phyloP scores from a whole-genome alignment of 2,797 vertebrate genomes.

The Sebastes iracundus region DNA sequence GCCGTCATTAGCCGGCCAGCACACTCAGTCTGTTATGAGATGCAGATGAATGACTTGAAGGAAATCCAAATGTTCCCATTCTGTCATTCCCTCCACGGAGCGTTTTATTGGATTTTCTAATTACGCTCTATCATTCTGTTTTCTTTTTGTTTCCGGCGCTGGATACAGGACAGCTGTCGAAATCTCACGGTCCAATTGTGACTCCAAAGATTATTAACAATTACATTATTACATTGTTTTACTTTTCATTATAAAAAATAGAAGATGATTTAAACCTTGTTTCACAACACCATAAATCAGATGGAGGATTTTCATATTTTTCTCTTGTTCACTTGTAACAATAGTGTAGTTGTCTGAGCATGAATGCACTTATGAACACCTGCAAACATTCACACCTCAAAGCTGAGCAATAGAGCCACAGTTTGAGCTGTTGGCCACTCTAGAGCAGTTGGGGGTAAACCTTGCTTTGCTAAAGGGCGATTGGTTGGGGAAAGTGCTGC shows the following conservation, averaged over 20 bases:
- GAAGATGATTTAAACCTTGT: background rate
- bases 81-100: slow-evolving; percentile 35
- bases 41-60: slow-evolving; percentile 74
- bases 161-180: slow-evolving; percentile 17
- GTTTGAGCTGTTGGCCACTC: background rate
- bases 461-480: too few relatives aligned
- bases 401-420: background rate
- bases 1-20: slow-evolving; percentile 71
- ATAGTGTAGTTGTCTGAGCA: background rate
- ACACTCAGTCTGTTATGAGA: slow-evolving; percentile 67
- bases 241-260: background rate
- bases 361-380: background rate
- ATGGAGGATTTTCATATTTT: background rate
- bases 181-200: background rate
- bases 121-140: slow-evolving; percentile 41
- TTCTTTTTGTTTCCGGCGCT: slow-evolving; percentile 2
- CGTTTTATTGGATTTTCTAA: slow-evolving; percentile 59
- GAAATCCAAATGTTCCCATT: slow-evolving; percentile 74
- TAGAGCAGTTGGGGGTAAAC: too few relatives aligned
- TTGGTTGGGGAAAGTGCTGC: too few relatives aligned
- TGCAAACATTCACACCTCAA: background rate
- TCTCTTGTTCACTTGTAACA: background rate
- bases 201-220: background rate
- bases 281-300: background rate
- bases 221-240: background rate